Evolutionary conservation across 1,140 invertebrate species (phyloP), one percentile per base, ranked within the genome.

Genomic region (Caenorhabditis brenneri): DNA sequence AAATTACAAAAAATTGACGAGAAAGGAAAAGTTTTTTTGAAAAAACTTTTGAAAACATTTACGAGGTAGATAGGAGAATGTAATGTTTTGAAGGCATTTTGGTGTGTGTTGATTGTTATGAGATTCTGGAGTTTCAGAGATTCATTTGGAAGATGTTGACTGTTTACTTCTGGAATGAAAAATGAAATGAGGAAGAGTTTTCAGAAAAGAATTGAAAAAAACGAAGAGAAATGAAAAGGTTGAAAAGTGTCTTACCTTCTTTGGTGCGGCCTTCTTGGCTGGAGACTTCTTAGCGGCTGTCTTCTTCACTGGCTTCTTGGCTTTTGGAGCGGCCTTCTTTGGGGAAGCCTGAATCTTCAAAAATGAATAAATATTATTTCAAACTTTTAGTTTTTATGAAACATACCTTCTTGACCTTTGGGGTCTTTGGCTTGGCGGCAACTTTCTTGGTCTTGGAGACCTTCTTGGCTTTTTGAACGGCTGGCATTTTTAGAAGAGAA

Each of bases 341-440:
- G 48, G 51, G 0, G 27, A 4, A 12, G 81, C 29, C 39, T 46
- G 42, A 82, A 39, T 69, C 36, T 58, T 82, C 22, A 65, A 48
- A n/a, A 39, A 46, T 82, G 39, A 27, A 39, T 53, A 29, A 48
- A 36, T 42, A 74, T 4, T 10, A 12, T 22, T n/a, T 22, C 4
- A 51, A 12, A 31, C 1, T 2, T 49, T 1, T 29, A 31, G 29
- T 22, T 22, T 12, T 2, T 29, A n/a, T 29, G 15, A 39, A 19
- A 12, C 55, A 42, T 27, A 60, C 81, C 42, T 60, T 65, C 46
- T 82, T 82, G 55, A 74, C 81, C 81, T 82, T 82, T 36, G 81
- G 81, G 42, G 81, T 42, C 58, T 82, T 82, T 58, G 81, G 58
- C 42, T 82, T 82, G 39, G 60, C 42, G 24, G 80, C 79, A n/a